Percentiles rank a stretch among this genome's conserved stretches.
Evolutionary conservation across 1,140 invertebrate genomes (phyloP).

Genomic region (Lucilia sericata): DNA sequence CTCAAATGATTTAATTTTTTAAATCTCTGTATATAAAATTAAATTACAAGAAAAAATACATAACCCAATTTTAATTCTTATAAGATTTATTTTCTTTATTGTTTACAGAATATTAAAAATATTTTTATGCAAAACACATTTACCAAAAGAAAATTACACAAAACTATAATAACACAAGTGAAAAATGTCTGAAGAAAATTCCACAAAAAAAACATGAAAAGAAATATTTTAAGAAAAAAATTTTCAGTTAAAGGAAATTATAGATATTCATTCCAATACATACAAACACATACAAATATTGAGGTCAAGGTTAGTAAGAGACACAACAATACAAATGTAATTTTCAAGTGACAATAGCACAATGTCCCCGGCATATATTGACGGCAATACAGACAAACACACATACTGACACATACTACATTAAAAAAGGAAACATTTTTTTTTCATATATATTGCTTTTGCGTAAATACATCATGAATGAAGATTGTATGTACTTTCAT

Average conservation of each 20-base stretch:
- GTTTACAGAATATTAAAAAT: background rate
- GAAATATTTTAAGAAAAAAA: slow-evolving; percentile 2
- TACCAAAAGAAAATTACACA: background rate
- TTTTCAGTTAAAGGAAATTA: slow-evolving; percentile 17
- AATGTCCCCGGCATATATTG: slow-evolving; percentile 20
- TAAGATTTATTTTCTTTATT: background rate
- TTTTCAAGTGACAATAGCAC: slow-evolving; percentile 33
- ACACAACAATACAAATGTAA: slow-evolving; percentile 34
- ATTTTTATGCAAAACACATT: background rate
- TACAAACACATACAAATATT: background rate
- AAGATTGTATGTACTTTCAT: no score
- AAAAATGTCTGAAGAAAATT: slow-evolving; percentile 27
- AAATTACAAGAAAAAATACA: background rate
- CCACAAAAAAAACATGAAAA: background rate
- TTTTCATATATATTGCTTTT: background rate
- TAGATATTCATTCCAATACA: background rate
- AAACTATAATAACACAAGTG: background rate
- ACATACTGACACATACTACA: background rate
- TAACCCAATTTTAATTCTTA: slow-evolving; percentile 8
- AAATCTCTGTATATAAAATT: background rate
- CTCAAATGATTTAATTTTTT: no score
- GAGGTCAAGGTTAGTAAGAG: slow-evolving; percentile 40
- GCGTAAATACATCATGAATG: no score
- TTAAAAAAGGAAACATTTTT: background rate
- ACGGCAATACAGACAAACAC: background rate